Conservation (phyloP, 2,113 vertebrate genomes). For the Colistium nudipinnis region DNA sequence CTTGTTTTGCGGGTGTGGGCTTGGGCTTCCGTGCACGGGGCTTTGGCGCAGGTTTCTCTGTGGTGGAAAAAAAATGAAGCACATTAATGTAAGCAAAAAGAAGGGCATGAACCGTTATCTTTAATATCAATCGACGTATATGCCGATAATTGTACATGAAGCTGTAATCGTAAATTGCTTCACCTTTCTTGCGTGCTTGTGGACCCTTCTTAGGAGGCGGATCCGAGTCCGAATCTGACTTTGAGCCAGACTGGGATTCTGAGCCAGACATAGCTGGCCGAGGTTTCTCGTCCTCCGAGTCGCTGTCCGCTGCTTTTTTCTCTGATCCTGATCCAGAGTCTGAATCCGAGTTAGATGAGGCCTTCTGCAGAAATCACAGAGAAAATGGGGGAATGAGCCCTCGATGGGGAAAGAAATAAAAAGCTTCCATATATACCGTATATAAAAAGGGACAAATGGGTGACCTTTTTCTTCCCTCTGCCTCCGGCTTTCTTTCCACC, state of each 20-base stretch:
- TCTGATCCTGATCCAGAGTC: conserved; percentile 85
- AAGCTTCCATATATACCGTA: neutral
- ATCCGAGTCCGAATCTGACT: conserved; percentile 88
- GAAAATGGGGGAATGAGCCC: neutral
- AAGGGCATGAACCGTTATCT: too few species aligned
- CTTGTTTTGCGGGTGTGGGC: conserved; percentile 81
- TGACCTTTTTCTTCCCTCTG: conserved; percentile 79
- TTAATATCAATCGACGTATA: too few species aligned
- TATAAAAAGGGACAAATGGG: neutral
- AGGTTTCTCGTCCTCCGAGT: conserved; percentile 84
- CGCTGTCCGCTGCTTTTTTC: conserved; percentile 76
- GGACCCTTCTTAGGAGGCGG: conserved; percentile 87
- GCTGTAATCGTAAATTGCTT: neutral
- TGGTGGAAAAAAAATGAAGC: neutral
- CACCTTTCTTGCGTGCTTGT: conserved; percentile 90
- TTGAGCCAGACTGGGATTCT: conserved; percentile 83
- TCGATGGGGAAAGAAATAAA: neutral
- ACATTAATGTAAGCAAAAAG: neutral
- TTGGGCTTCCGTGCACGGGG: conserved; percentile 89
- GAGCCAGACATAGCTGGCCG: conserved; percentile 82
- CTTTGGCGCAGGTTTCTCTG: conserved; percentile 90
- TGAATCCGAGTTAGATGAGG: conserved; percentile 83
- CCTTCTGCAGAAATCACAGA: conserved; percentile 78
- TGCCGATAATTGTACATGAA: neutral
- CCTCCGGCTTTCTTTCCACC: conserved; percentile 83